Base-by-base conservation (phyloP, 2,888 invertebrate genomes). In the Emesis furor region DNA sequence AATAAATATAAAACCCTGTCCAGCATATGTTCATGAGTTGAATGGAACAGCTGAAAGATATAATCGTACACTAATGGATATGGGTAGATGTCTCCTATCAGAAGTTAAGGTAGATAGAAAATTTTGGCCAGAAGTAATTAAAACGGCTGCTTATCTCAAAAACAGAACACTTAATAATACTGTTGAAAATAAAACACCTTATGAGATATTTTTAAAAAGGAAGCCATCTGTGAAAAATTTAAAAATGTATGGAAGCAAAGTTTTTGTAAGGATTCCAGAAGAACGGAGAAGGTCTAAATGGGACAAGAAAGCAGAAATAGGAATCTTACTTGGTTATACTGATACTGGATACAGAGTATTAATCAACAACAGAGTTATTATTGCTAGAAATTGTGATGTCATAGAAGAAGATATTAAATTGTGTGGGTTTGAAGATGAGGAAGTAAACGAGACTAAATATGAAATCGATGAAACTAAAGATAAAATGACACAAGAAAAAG, bases 401-500 rank as follows among this genome's bases (percentile, higher is more conserved):
- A 59, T 59, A 24, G 24, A 59, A 14, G 59, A 59, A 59, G 59
- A 59, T 59, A 24, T 59, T 5, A 59, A 12, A 3, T 6, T 59
- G 17, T 59, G 59, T 59, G 59, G 59, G 3, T 92, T 88, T 88
- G 79, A 91, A 76, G 37, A 39, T 17, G 24, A 75, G 51, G 77
- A 51, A 67, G 32, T 67, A 24, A 30, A 51, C 35, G 17, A 62
- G 12, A 76, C 17, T 30, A 67, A 24, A 24, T 24, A 24, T 24
- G 24, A 24, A 24, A 24, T 10, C 24, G 76, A 55, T 42, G 79
- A 81, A 81, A 76, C 84, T 84, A 84, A 69, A 78, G 55, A 73
- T 8, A 62, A 83, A 68, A 62, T 73, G 67, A 39, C 24, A 24
- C 24, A 24, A 24, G 24, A 24, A 24, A 24, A 24, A 24, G 24